Conservation (phyloP, 2,888 invertebrate species). For the Marronus borbonicus region DNA sequence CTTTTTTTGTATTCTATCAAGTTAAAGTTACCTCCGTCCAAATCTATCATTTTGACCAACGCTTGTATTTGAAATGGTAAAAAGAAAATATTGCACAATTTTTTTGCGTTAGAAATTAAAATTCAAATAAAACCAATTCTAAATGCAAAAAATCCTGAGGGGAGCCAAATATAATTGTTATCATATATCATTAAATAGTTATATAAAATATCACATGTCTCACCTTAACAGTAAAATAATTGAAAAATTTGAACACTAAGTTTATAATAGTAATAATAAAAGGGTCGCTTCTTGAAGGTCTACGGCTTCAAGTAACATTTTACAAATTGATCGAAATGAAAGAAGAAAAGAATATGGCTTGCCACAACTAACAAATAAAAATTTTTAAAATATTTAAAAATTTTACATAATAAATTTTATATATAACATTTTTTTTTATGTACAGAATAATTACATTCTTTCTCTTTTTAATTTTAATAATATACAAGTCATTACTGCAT, state of each 20-base stretch:
- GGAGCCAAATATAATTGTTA: slow-evolving; percentile 66
- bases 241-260: slow-evolving; percentile 65
- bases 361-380: slow-evolving; percentile 65
- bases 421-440: slow-evolving; percentile 65
- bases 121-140: slow-evolving; percentile 57
- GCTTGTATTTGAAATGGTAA: neutral
- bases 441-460: slow-evolving; percentile 66
- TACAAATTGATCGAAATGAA: slow-evolving; percentile 37
- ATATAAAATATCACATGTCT: slow-evolving; percentile 71
- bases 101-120: slow-evolving; percentile 42
- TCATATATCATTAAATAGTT: slow-evolving; percentile 64
- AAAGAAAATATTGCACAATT: slow-evolving; percentile 48
- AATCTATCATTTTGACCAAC: neutral
- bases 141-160: slow-evolving; percentile 67
- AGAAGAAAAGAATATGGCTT: slow-evolving; percentile 56
- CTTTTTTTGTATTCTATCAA: too few species aligned
- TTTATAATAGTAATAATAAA: slow-evolving; percentile 49
- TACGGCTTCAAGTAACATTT: slow-evolving; percentile 32
- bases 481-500: slow-evolving; percentile 24
- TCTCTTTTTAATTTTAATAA: slow-evolving; percentile 37
- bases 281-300: slow-evolving; percentile 28
- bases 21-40: neutral
- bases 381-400: slow-evolving; percentile 64
- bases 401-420: slow-evolving; percentile 63
- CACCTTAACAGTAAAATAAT: slow-evolving; percentile 66